Evolutionary conservation across 2,797 vertebrate species (phyloP), one percentile per base, ranked within the genome.

Genomic region (Lerista edwardsae): DNA sequence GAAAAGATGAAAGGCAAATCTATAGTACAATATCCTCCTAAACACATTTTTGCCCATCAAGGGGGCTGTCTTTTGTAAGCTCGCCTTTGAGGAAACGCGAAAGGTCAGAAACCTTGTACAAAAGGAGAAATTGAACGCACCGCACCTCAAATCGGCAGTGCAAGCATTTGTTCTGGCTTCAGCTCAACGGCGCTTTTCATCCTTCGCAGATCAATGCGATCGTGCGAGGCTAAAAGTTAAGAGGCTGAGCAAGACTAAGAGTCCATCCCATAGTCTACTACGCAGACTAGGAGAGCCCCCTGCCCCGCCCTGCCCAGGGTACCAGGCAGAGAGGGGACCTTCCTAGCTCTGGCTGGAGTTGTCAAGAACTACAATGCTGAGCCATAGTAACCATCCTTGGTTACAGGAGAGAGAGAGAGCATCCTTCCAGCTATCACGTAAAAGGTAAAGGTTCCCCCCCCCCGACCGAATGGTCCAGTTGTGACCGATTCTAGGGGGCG

Each of bases 241-340:
- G 17, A 71, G 7, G 89, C 88, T 68, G 62, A 87, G 71, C 82
- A 85, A 91, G 88, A 64, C 19, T 83, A 14, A 51, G 2, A 51
- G 47, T 51, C 47, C 12, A 51, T 51, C 12, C 6, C 6, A 51
- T 10, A 6, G 12, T 51, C 12, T 10, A 5, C 47, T 51, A 14
- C 47, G 12, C 41, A 4, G 41, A 44, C 41, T n/a, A n/a, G n/a
- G n/a, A n/a, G n/a, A n/a, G n/a, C n/a, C n/a, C n/a, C n/a, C n/a
- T n/a, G n/a, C n/a, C n/a, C n/a, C n/a, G n/a, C n/a, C n/a, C n/a
- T n/a, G n/a, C n/a, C 47, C 47, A 51, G 47, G 12, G 12, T 51
- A 8, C 12, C 47, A 51, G 47, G 47, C 47, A 51, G 10, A 51
- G 47, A 51, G 12, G 47, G 47, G 10, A 6, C 47, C 47, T 51